These are phyloP conservation scores for Saccostrea cuccullata DNA, from an alignment of 1,140 invertebrate species.

Conservation along the genomic window DNA sequence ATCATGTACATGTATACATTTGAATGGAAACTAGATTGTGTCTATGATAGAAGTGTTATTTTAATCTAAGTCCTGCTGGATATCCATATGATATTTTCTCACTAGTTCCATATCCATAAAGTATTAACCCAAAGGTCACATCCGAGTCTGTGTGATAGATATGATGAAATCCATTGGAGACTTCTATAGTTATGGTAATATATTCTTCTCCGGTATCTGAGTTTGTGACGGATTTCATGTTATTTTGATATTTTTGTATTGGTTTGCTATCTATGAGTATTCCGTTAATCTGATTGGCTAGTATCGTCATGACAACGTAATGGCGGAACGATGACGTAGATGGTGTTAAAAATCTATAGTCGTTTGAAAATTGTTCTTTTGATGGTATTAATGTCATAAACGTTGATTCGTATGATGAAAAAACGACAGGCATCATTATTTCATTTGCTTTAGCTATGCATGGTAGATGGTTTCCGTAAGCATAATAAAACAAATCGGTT, in stretches of 20 bases:
- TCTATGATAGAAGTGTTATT: background rate
- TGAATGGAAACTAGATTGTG: too few relatives aligned
- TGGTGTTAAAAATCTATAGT: constrained; percentile 16
- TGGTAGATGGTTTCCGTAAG: background rate
- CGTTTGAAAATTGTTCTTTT: constrained; percentile 14
- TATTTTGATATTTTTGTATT: constrained; percentile 22
- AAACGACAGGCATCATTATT: constrained; percentile 15
- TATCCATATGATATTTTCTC: constrained; percentile 18
- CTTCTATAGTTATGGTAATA: constrained; percentile 13
- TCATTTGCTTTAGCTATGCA: constrained; percentile 19
- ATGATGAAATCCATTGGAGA: background rate
- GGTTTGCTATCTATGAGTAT: constrained; percentile 17
- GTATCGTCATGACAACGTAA: constrained; percentile 10
- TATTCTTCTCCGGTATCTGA: background rate
- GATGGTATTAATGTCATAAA: constrained; percentile 20
- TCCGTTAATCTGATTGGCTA: background rate
- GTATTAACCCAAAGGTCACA: background rate
- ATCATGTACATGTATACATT: too few relatives aligned
- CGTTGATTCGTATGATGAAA: constrained; percentile 8
- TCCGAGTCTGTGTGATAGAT: constrained; percentile 10
- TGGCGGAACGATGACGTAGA: background rate
- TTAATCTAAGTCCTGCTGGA: constrained; percentile 22
- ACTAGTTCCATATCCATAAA: constrained; percentile 29
- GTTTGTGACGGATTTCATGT: background rate
- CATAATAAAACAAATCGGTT: constrained; percentile 14